Conservation (phyloP, 2,797 vertebrate species). For the Lagodon rhomboides region DNA sequence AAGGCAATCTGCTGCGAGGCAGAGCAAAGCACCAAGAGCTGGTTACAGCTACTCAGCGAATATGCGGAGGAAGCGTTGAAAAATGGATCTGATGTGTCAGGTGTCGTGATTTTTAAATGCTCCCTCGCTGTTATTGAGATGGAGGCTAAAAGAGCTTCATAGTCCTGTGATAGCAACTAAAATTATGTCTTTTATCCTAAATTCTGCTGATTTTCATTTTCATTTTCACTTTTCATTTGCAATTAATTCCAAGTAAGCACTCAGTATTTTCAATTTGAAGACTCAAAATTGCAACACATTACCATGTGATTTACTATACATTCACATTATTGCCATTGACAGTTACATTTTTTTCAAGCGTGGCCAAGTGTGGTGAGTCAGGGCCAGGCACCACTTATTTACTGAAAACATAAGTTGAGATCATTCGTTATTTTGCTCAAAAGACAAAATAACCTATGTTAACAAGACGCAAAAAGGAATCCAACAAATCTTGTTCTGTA, state of each 20-base stretch:
- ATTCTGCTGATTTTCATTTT: not conserved
- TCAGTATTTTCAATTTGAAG: not conserved
- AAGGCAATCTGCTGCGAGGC: constrained; percentile 41
- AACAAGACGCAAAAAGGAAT: constrained; percentile 7
- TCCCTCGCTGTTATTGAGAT: not conserved
- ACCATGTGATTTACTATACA: constrained; percentile 36
- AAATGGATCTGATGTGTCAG: constrained; percentile 8
- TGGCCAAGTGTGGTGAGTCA: not conserved
- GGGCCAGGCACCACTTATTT: not conserved
- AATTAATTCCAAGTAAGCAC: not conserved
- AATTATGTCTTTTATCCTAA: not conserved
- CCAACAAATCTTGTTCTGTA: constrained; percentile 1
- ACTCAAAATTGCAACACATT: constrained; percentile 20
- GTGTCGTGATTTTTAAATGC: constrained; percentile 11
- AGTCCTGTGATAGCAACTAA: not conserved
- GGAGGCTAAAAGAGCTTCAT: not conserved
- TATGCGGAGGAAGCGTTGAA: constrained; percentile 3
- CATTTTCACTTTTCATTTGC: not conserved
- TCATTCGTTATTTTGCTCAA: not conserved
- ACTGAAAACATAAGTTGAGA: constrained; percentile 11
- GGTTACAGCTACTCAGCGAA: constrained; percentile 2
- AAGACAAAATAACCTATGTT: not conserved
- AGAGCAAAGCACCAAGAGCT: constrained; percentile 55
- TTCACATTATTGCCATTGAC: constrained; percentile 34
- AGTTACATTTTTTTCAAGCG: constrained; percentile 24